Conservation (phyloP, 2,113 vertebrate genomes). For the Amazona vittata region DNA sequence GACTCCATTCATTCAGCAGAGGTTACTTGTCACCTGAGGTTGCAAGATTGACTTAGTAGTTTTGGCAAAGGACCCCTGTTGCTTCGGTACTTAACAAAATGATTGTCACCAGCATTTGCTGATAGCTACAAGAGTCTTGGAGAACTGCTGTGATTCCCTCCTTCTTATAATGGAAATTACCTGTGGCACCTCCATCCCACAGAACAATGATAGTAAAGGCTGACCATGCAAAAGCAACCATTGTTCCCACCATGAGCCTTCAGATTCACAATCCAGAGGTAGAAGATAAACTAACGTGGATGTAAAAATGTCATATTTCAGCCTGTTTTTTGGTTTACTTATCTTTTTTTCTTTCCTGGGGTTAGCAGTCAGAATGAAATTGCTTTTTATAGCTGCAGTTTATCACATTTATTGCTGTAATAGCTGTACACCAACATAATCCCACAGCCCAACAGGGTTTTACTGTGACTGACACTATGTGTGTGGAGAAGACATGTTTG, state of each 20-base stretch:
- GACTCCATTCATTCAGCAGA: neutral
- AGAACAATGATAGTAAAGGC: neutral
- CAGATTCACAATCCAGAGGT: neutral
- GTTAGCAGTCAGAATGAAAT: constrained; percentile 37
- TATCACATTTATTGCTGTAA: constrained; percentile 13
- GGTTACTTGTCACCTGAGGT: neutral
- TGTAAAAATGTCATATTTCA: neutral
- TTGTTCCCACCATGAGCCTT: neutral
- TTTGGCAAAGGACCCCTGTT: neutral
- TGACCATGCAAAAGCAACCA: neutral
- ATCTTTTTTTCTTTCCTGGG: neutral
- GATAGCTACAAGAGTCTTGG: neutral
- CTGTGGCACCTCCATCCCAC: neutral
- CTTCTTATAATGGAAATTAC: neutral
- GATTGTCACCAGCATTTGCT: neutral
- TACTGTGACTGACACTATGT: neutral
- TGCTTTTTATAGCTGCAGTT: constrained; percentile 40
- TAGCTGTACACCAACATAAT: neutral
- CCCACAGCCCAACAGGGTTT: neutral
- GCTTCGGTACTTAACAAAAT: neutral
- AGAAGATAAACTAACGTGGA: neutral
- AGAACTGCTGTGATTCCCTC: neutral
- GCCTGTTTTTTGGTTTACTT: neutral
- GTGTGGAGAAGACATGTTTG: neutral
- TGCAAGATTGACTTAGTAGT: neutral